A percentile compares a stretch with the other conserved stretches of the same genome.
phyloP scores from a whole-genome alignment of 2,113 vertebrate genomes.

The Rhinolophus sinicus region DNA sequence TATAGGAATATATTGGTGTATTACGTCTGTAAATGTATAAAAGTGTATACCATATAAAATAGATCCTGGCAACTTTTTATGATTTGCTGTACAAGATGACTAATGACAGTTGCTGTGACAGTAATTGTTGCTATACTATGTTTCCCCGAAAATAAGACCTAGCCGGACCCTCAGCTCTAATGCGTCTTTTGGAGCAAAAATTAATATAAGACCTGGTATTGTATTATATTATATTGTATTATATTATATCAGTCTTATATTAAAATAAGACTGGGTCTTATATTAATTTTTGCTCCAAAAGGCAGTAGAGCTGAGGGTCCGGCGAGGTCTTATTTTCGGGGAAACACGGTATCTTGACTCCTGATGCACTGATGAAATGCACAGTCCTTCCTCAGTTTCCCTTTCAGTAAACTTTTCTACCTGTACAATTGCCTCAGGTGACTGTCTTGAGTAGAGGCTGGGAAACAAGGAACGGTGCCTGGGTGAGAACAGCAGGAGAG shows the following conservation, averaged over 20 bases:
- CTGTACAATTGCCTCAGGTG: background rate
- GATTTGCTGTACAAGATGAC: background rate
- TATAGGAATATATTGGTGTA: background rate
- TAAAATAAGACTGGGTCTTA: too few relatives aligned
- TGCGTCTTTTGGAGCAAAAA: too few relatives aligned
- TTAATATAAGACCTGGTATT: too few relatives aligned
- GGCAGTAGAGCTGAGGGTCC: too few relatives aligned
- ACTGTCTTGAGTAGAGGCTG: background rate
- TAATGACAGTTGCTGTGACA: background rate
- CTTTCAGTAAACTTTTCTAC: background rate
- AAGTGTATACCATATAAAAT: background rate
- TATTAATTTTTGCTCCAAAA: too few relatives aligned
- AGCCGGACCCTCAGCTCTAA: too few relatives aligned
- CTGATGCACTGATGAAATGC: background rate
- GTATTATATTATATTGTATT: too few relatives aligned
- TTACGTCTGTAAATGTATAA: background rate
- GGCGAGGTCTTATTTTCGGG: too few relatives aligned
- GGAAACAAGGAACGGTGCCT: background rate
- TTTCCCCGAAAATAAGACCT: too few relatives aligned
- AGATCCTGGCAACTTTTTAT: background rate
- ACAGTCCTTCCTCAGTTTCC: background rate
- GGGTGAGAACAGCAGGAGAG: background rate
- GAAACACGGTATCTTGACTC: too few relatives aligned
- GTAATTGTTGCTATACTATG: too few relatives aligned
- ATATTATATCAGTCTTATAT: too few relatives aligned